phyloP scores from a whole-genome alignment of 35 echinoderm and acorn worm genomes.

The Lytechinus variegatus region DNA sequence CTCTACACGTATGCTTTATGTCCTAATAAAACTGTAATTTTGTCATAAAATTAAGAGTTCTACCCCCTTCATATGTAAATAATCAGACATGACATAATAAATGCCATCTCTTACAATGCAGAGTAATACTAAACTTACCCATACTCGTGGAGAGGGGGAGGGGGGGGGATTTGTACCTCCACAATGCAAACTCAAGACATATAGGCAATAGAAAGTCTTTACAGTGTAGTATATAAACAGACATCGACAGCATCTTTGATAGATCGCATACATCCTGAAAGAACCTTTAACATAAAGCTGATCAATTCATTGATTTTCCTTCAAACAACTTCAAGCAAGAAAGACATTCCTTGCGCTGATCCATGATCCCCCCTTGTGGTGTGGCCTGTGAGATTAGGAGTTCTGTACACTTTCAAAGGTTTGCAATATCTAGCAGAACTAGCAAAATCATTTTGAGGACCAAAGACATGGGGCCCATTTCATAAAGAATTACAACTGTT shows the following conservation, averaged over 20 bases:
- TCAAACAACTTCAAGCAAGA: not conserved
- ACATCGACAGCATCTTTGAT: not conserved
- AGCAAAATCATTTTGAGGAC: too few relatives aligned
- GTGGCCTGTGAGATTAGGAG: not conserved
- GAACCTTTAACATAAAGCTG: not conserved
- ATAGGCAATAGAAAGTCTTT: not conserved
- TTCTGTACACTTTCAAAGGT: not conserved
- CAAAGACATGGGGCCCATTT: too few relatives aligned
- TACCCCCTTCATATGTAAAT: too few relatives aligned
- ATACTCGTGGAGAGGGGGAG: too few relatives aligned
- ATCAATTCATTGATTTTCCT: not conserved
- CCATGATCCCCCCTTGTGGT: too few relatives aligned
- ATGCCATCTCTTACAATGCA: too few relatives aligned
- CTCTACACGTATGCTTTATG: too few relatives aligned
- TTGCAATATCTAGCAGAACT: not conserved
- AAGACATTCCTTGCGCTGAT: not conserved
- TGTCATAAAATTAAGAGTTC: too few relatives aligned
- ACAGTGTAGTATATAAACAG: not conserved
- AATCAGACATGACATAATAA: too few relatives aligned
- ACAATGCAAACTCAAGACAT: not conserved
- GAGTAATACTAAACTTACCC: too few relatives aligned
- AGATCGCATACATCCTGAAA: not conserved
- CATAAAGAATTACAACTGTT: too few relatives aligned
- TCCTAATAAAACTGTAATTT: too few relatives aligned
- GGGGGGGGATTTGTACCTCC: not conserved